Evolutionary conservation across 2,113 vertebrate species (phyloP).

Genomic region (Chaenocephalus aceratus): DNA sequence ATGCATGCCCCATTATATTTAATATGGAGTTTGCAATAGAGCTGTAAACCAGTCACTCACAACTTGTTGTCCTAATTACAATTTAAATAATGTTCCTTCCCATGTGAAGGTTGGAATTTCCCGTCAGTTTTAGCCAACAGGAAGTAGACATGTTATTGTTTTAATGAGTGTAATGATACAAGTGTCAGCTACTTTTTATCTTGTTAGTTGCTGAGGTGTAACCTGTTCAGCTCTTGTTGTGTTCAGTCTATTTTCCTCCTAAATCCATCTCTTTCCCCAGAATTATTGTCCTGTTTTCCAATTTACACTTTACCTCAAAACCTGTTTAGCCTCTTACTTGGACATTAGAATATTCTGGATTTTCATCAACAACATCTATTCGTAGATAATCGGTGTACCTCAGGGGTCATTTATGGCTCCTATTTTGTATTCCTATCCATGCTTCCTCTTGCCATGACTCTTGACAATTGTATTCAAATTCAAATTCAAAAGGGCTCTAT

Average conservation of each 20-base stretch:
- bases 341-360: background rate
- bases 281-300: background rate
- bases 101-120: background rate
- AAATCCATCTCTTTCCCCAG: background rate
- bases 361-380: background rate
- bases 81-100: background rate
- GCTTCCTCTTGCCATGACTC: background rate
- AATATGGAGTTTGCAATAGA: background rate
- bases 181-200: background rate
- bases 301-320: background rate
- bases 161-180: constrained; percentile 2
- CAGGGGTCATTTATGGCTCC: background rate
- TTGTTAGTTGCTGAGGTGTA: constrained; percentile 1
- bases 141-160: background rate
- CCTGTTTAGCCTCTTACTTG: background rate
- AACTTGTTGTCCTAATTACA: background rate
- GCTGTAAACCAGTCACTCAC: background rate
- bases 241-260: background rate
- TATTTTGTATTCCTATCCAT: background rate
- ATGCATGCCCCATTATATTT: constrained; percentile 14
- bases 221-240: background rate
- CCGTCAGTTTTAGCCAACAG: background rate
- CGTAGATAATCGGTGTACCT: background rate
- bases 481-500: background rate
- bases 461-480: background rate